Evolutionary conservation across 1,140 invertebrate genomes (phyloP).

Genomic region (Panagrolaimus sp.): DNA sequence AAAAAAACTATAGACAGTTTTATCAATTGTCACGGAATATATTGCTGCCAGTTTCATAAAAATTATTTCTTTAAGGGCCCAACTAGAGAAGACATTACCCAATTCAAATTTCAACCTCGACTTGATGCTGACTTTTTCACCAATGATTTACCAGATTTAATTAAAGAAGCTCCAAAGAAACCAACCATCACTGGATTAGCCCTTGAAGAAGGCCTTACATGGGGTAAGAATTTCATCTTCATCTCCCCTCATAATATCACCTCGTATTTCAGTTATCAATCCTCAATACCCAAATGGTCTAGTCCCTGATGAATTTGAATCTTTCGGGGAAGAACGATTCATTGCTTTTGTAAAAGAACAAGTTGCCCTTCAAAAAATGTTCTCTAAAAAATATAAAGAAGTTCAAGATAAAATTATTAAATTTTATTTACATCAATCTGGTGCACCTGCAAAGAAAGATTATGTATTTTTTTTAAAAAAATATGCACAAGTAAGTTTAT

Average conservation of each 20-base stretch:
- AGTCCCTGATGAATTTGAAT: too few relatives aligned
- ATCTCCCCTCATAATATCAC: too few relatives aligned
- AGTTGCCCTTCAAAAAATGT: background rate
- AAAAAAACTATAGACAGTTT: too few relatives aligned
- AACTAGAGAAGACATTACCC: too few relatives aligned
- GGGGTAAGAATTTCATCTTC: background rate
- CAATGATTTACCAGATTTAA: background rate
- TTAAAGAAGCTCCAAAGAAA: background rate
- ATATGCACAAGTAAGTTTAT: background rate
- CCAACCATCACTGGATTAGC: background rate
- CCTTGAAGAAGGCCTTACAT: background rate
- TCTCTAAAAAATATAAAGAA: background rate
- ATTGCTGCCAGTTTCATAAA: too few relatives aligned
- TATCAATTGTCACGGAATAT: too few relatives aligned
- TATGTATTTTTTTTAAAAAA: background rate
- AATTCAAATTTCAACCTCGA: background rate
- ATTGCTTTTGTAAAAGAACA: background rate
- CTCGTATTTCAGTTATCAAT: too few relatives aligned
- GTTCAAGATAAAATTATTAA: slow-evolving; percentile 7
- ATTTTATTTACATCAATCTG: slow-evolving; percentile 3
- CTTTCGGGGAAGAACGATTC: background rate
- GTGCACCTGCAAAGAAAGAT: background rate
- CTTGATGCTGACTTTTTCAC: slow-evolving; percentile 14
- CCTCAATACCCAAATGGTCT: too few relatives aligned
- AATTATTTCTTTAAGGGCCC: too few relatives aligned